phyloP scores from a whole-genome alignment of 2,888 invertebrate genomes.

The Monochamus alternatus region DNA sequence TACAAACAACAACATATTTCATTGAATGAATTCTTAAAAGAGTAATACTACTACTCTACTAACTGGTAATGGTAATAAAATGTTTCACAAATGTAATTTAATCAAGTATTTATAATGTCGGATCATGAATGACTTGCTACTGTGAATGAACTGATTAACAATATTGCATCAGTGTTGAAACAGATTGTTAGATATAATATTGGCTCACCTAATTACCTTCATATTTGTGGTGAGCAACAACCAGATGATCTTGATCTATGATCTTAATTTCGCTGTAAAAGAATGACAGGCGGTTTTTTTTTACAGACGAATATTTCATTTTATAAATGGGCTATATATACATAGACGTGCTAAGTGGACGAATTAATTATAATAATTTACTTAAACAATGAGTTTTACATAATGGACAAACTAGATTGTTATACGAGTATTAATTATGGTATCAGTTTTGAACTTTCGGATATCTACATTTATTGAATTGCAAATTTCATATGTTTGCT shows the following conservation, averaged over 20 bases:
- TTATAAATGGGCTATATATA: not conserved
- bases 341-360: not conserved
- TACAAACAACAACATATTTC: too few relatives aligned
- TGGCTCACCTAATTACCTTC: slow-evolving; percentile 9
- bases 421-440: too few relatives aligned
- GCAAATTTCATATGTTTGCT: too few relatives aligned
- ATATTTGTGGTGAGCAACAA: not conserved
- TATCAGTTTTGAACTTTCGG: too few relatives aligned
- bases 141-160: slow-evolving; percentile 16
- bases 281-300: not conserved
- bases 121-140: slow-evolving; percentile 12
- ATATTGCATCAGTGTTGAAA: slow-evolving; percentile 10
- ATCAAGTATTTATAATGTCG: not conserved
- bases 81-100: not conserved
- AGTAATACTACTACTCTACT: too few relatives aligned
- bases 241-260: slow-evolving; percentile 15
- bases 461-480: too few relatives aligned
- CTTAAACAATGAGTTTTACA: not conserved
- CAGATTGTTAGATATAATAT: slow-evolving; percentile 2
- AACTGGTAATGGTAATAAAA: not conserved
- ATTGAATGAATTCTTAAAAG: too few relatives aligned
- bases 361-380: not conserved
- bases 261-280: slow-evolving; percentile 2
- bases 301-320: not conserved
- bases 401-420: too few relatives aligned